phyloP scores from a whole-genome alignment of 2,113 vertebrate genomes.

The Xenotilapia longispinis region DNA sequence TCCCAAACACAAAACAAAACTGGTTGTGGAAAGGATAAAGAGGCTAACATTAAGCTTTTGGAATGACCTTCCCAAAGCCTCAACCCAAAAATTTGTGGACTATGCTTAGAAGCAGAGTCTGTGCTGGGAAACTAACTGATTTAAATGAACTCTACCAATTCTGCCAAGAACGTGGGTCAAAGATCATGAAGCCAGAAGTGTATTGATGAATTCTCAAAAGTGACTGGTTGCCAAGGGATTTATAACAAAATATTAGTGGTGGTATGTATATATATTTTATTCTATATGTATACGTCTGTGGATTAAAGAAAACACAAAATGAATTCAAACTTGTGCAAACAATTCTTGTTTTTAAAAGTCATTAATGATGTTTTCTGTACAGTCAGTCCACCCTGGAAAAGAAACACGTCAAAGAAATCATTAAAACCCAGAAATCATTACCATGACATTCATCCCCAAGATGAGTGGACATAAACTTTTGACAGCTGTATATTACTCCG shows the following conservation, averaged over 20 bases:
- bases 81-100: neutral
- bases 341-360: neutral
- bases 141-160: neutral
- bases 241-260: neutral
- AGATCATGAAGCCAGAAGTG: neutral
- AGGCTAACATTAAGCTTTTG: neutral
- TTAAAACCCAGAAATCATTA: neutral
- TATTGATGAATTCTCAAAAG: neutral
- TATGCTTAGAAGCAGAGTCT: accelerated
- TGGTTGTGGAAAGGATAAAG: neutral
- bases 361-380: neutral
- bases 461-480: neutral
- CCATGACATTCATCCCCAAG: neutral
- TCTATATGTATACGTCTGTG: neutral
- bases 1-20: neutral
- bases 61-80: neutral
- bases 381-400: neutral
- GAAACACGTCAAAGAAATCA: accelerated
- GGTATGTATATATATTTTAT: neutral
- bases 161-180: accelerated
- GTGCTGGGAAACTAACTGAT: neutral
- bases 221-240: neutral
- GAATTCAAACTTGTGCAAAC: neutral
- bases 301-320: neutral
- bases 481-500: neutral